Evolutionary conservation across 2,888 invertebrate genomes (phyloP), one percentile per base, ranked within the genome.

Genomic region (Lasioglossum figueresi): DNA sequence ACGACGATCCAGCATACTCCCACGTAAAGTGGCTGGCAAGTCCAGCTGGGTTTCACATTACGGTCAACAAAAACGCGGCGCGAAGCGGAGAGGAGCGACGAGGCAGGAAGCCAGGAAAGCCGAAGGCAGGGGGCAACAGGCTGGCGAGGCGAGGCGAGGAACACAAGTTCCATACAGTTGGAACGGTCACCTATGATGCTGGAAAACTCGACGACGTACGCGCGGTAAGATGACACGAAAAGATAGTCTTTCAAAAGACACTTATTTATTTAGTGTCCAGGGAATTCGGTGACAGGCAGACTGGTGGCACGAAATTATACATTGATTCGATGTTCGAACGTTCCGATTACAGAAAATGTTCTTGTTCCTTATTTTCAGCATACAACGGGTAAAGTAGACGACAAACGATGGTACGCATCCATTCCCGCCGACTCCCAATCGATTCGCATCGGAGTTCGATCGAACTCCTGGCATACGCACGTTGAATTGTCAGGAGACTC

Each of bases 1-100:
- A 31, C 27, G 4, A 19, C 23, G 23, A 10, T 66, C 19, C 12
- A 27, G 79, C 83, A 80, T 81, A 86, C 87, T 92, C 90, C 89
- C 88, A 87, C 88, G 79, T 85, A 90, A 89, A 88, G 89, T 86
- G 88, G 91, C 79, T 79, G 87, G 86, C 74, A 10, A 37, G 68
- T 23, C 68, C 68, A 85, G 78, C 91, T 92, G 92, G 84, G 91
- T 92, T 92, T 92, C 92, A 78, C 90, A 91, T 92, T 92, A 92
- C 90, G 85, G 80, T 85, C 86, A 87, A 89, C 91, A 92, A 92
- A 92, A 92, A 92, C 84, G 85, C 56, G 80, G 79, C 12, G 31
- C 31, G 2, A 34, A 34, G 63, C 31, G n/a, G 19, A 31, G 63
- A 34, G 31, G 31, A 27, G 31, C 56, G 56, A 12, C 56, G 56